Evolutionary conservation across 2,888 invertebrate species (phyloP).

Genomic region (Tenthredo amoena): DNA sequence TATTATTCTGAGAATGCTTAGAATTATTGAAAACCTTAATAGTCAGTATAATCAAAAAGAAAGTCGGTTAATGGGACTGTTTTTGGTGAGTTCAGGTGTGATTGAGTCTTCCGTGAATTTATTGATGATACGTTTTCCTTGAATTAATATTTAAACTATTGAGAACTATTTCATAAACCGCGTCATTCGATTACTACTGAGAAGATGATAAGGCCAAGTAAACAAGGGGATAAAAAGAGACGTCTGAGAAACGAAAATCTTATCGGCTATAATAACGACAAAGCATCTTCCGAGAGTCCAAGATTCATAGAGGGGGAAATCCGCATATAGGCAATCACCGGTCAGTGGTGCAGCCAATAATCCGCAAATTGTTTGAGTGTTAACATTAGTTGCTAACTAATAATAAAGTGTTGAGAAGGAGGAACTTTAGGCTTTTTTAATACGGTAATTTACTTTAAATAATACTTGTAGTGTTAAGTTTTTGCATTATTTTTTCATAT

Average conservation of each 20-base stretch:
- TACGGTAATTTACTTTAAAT: not conserved
- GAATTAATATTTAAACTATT: not conserved
- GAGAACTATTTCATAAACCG: not conserved
- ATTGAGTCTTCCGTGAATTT: conserved; percentile 9
- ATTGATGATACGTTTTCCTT: not conserved
- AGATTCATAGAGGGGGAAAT: conserved; percentile 63
- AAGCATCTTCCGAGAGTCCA: conserved; percentile 26
- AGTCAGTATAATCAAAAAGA: not conserved
- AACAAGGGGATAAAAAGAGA: conserved; percentile 26
- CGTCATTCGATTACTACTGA: conserved; percentile 5
- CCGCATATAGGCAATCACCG: conserved; percentile 70
- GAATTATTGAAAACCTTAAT: not conserved
- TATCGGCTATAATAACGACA: conserved; percentile 26
- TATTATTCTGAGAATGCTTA: conserved; percentile 1
- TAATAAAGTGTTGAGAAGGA: not conserved
- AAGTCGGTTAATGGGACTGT: not conserved
- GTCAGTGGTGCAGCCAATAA: conserved; percentile 62
- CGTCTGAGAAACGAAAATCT: conserved; percentile 31
- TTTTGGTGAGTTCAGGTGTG: not conserved
- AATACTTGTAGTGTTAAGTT: not conserved
- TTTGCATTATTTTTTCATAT: not conserved
- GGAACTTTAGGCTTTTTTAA: conserved; percentile 15
- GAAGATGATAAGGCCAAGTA: conserved; percentile 22
- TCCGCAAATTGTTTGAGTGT: conserved; percentile 29
- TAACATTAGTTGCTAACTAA: conserved; percentile 11